phyloP scores from a whole-genome alignment of 1,140 invertebrate genomes.

The Charaxes varanes region DNA sequence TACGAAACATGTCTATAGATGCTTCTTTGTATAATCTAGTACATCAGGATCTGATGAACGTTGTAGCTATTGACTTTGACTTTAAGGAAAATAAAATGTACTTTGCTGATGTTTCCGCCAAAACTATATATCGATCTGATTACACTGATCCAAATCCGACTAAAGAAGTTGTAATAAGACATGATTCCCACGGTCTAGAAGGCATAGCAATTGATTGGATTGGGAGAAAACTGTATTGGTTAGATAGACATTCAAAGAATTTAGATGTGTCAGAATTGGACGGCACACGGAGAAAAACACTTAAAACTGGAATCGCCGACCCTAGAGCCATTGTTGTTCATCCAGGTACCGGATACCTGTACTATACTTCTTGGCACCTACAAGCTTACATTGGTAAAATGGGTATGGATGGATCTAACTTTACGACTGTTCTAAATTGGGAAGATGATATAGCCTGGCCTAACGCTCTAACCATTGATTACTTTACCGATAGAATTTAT shows the following conservation, averaged over 20 bases:
- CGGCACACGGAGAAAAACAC: slow-evolving; percentile 91
- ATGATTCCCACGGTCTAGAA: slow-evolving; percentile 95
- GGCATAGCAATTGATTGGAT: slow-evolving; percentile 99
- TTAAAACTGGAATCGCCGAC: slow-evolving; percentile 91
- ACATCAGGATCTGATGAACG: slow-evolving; percentile 96
- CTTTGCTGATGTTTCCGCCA: slow-evolving; percentile 95
- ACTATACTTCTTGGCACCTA: slow-evolving; percentile 97
- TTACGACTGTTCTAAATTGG: slow-evolving; percentile 91
- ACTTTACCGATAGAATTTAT: slow-evolving; percentile 94
- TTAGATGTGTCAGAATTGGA: slow-evolving; percentile 94
- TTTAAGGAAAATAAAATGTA: slow-evolving; percentile 89
- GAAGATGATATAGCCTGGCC: slow-evolving; percentile 98
- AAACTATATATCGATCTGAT: slow-evolving; percentile 89
- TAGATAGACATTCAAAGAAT: slow-evolving; percentile 96
- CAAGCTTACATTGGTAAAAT: slow-evolving; percentile 98
- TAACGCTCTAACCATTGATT: slow-evolving; percentile 97
- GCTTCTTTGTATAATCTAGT: slow-evolving; percentile 89
- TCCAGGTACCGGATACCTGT: slow-evolving; percentile 94
- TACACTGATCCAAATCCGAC: slow-evolving; percentile 68
- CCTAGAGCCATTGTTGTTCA: slow-evolving; percentile 96
- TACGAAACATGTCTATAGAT: slow-evolving; percentile 95
- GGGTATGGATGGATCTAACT: slow-evolving; percentile 96
- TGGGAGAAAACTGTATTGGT: slow-evolving; percentile 96
- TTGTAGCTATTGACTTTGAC: slow-evolving; percentile 97
- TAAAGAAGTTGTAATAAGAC: slow-evolving; percentile 90